Base-by-base conservation (phyloP, 2,113 vertebrate genomes). In the Cinclus mexicanus region DNA sequence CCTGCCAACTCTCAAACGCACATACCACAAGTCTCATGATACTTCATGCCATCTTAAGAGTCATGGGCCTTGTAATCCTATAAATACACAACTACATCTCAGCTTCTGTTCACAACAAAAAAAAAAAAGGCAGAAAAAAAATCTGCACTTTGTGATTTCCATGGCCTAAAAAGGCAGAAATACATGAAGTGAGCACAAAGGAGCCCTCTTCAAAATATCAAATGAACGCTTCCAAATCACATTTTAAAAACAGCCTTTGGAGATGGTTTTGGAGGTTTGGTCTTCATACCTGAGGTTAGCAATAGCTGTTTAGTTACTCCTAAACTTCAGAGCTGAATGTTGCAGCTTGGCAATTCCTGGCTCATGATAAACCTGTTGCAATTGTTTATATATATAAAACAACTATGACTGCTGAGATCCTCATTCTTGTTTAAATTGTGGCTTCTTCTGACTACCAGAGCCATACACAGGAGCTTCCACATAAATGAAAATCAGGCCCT, bases 1-100 rank as follows among this genome's bases (percentile, higher is more conserved):
- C 70, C 80, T 90, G 90, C 94, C 81, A 96, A 10, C 74, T 78
- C 64, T 91, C 72, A 52, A 65, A 92, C 3, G 4, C 87, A 91
- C 93, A 91, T 87, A 94, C 81, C 89, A 82, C 81, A 87, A 87
- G 56, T 89, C 91, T 93, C 87, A 84, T 87, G 87, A 89, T 68
- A 82, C 41, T 87, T 87, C 52, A 64, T 76, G 87, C 60, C 83
- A 89, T 75, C 64, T 83, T 87, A 90, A 83, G 74, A 94, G 78
- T 79, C 87, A 86, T 33, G 52, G 76, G 68, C 88, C 37, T 79
- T 57, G 60, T 26, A 71, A 69, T 64, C 76, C 89, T 94, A 84
- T 83, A 95, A 94, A 94, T 93, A 92, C 1, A 79, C 83, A 82
- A 75, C 52, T 65, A 94, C 85, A 95, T 61, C 52, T 90, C 75